A percentile compares a stretch with the other conserved stretches of the same genome.
Conservation (phyloP, 1,140 invertebrate genomes). For the Bombus sylvicola region DNA sequence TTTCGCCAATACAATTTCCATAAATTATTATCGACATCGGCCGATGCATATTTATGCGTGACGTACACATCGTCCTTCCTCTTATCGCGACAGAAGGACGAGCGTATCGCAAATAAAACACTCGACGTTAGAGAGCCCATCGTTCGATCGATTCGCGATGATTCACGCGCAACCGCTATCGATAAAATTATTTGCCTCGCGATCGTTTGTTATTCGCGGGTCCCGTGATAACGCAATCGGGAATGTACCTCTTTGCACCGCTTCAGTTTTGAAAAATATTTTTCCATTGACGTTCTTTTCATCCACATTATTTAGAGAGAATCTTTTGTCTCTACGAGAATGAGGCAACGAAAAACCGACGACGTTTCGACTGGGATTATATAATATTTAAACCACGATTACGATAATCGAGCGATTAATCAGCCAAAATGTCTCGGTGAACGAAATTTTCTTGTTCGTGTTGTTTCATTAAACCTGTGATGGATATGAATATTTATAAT, state of each 20-base stretch:
- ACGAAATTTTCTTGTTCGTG: no score
- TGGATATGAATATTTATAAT: no score
- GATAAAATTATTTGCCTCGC: constrained; percentile 24
- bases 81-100: constrained; percentile 52
- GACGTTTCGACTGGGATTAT: neutral
- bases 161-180: constrained; percentile 23
- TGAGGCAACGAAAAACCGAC: neutral
- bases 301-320: neutral
- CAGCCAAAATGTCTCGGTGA: neutral
- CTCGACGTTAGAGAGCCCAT: neutral
- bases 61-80: constrained; percentile 38
- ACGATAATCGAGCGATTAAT: neutral
- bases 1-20: constrained; percentile 4
- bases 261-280: neutral
- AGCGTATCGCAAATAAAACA: constrained; percentile 8
- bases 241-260: no score
- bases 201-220: neutral
- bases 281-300: no score
- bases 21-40: constrained; percentile 30
- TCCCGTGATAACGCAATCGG: neutral
- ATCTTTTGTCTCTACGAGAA: neutral
- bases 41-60: constrained; percentile 37
- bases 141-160: constrained; percentile 21
- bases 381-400: constrained; percentile 3
- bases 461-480: neutral